Evolutionary conservation across 1,140 invertebrate species (phyloP).

Genomic region (Aleiodes sp.): DNA sequence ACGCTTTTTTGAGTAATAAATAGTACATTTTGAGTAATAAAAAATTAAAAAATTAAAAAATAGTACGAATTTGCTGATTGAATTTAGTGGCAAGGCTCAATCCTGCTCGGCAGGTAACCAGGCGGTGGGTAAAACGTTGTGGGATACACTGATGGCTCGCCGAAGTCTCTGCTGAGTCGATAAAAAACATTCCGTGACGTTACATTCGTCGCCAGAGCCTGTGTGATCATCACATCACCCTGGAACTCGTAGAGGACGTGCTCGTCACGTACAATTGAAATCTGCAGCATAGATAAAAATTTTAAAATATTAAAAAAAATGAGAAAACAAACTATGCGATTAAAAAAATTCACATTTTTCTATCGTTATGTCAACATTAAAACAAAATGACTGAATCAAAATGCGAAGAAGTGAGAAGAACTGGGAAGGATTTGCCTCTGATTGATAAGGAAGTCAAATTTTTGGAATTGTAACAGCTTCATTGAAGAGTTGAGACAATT

Average conservation of each 20-base stretch:
- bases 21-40: no score
- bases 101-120: neutral
- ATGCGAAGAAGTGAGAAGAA: no score
- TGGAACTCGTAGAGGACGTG: conserved; percentile 18
- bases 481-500: no score
- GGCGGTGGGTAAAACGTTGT: neutral
- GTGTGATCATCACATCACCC: conserved; percentile 14
- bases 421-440: no score
- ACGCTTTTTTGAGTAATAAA: no score
- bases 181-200: conserved; percentile 20
- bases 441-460: no score
- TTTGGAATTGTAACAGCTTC: no score
- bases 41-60: no score
- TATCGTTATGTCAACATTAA: no score
- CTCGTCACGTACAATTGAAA: conserved; percentile 20
- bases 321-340: neutral
- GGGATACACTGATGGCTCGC: neutral
- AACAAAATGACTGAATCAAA: no score
- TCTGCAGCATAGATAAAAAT: conserved; percentile 1
- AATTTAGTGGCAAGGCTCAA: neutral
- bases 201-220: conserved; percentile 18
- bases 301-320: neutral
- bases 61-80: no score
- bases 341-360: no score
- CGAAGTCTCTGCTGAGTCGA: neutral